Evolutionary conservation across 1,140 invertebrate genomes (phyloP), one percentile per base, ranked within the genome.

Genomic region (Polyergus mexicanus): DNA sequence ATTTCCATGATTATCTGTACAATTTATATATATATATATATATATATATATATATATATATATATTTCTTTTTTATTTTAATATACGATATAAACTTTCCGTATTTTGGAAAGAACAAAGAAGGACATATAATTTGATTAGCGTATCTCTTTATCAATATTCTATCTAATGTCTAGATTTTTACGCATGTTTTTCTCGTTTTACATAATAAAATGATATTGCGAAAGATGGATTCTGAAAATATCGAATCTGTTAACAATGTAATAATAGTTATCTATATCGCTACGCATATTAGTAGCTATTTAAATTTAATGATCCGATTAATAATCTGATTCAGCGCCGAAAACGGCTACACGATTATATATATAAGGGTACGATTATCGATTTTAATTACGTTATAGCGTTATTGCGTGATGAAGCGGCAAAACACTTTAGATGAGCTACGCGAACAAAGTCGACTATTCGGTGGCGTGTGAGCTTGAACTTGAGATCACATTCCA

Each of bases 401-500:
- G 78, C 78, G 35, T 28, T 81, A 56, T 81, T 58, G 77, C 77
- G 68, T 74, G 78, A 74, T 74, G 54, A 62, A 72, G 68, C 22
- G 44, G 63, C 58, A 54, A 84, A 51, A 77, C 58, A 54, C 62
- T 65, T 41, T 32, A 60, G 80, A 63, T 62, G 58, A 84, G 68
- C 80, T 76, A 58, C 47, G 51, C 54, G 69, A 89, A 86, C 84
- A 86, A 69, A 78, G 62, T 77, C 68, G 85, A 38, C 56, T 74
- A 56, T 84, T 41, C 69, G 88, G 88, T 87, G 87, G 72, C 88
- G 88, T 86, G 88, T 87, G 88, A 87, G 88, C 88, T 89, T 89
- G 88, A 89, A 89, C 88, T 89, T 89, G 88, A 87, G 74, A 89
- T 78, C 78, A 51, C 47, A 86, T 89, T 89, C 32, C 69, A 87